These are phyloP conservation scores for Notothenia coriiceps DNA, from an alignment of 2,113 vertebrate genomes.

Conservation along the genomic window DNA sequence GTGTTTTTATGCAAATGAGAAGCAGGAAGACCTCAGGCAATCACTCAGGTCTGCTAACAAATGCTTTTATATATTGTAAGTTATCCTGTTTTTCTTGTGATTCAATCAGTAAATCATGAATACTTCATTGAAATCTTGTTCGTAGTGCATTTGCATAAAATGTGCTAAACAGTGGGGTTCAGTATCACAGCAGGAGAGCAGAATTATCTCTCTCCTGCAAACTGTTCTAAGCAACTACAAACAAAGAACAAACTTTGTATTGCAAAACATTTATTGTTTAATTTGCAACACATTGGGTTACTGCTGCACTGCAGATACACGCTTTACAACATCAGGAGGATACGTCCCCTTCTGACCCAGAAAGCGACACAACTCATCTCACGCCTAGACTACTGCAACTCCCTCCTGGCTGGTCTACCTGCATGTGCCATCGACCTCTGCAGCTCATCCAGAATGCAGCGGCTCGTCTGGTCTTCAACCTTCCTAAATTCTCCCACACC, in stretches of 20 bases:
- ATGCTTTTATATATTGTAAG: background rate
- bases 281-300: conserved; percentile 1
- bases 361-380: too few species aligned
- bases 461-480: too few species aligned
- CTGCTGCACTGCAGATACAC: conserved; percentile 1
- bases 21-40: conserved; percentile 11
- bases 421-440: too few species aligned
- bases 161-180: conserved; percentile 17
- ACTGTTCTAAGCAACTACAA: background rate
- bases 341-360: too few species aligned
- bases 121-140: conserved; percentile 30
- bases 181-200: conserved; percentile 1
- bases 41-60: conserved; percentile 6
- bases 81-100: conserved; percentile 43
- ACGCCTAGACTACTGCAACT: too few species aligned
- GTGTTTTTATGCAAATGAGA: conserved; percentile 22
- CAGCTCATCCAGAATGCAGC: too few species aligned
- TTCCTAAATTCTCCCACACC: too few species aligned
- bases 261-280: background rate
- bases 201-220: conserved; percentile 13
- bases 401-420: too few species aligned
- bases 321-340: too few species aligned
- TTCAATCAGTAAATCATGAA: conserved; percentile 48
- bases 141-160: conserved; percentile 44
- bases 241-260: background rate